Evolutionary conservation across 2,888 invertebrate species (phyloP).

Genomic region (Ptilodon capucinus): DNA sequence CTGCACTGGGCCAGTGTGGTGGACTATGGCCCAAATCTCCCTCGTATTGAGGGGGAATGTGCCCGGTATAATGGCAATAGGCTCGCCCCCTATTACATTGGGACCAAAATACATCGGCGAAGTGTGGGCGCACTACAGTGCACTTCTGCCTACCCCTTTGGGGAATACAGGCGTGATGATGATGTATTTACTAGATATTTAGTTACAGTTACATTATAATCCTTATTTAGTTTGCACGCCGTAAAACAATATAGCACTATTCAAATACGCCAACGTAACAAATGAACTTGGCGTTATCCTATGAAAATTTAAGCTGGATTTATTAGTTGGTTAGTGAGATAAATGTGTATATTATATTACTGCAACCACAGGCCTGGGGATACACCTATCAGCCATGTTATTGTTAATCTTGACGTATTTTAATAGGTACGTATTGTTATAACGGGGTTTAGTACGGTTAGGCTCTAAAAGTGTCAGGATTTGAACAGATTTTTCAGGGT

Average conservation of each 20-base stretch:
- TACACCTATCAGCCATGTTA: too few relatives aligned
- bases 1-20: too few relatives aligned
- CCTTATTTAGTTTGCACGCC: neutral
- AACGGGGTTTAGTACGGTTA: slow-evolving; percentile 9
- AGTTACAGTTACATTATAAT: neutral
- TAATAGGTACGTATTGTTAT: neutral
- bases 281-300: neutral
- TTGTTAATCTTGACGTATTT: neutral
- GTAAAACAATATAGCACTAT: neutral
- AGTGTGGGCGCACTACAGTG: too few relatives aligned
- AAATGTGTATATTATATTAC: slow-evolving; percentile 13
- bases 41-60: too few relatives aligned
- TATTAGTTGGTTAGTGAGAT: slow-evolving; percentile 12
- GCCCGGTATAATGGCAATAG: too few relatives aligned
- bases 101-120: too few relatives aligned
- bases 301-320: slow-evolving; percentile 14
- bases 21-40: too few relatives aligned
- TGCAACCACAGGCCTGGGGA: neutral
- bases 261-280: neutral
- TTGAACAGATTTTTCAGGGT: too few relatives aligned
- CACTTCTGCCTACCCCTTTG: too few relatives aligned
- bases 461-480: slow-evolving; percentile 9
- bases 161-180: too few relatives aligned
- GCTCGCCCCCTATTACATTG: too few relatives aligned
- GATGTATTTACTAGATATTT: too few relatives aligned